A percentile compares a stretch with the other conserved stretches of the same genome.
Evolutionary conservation across 2,888 invertebrate genomes (phyloP).

Genomic region (Hirtodrosophila alboralis): DNA sequence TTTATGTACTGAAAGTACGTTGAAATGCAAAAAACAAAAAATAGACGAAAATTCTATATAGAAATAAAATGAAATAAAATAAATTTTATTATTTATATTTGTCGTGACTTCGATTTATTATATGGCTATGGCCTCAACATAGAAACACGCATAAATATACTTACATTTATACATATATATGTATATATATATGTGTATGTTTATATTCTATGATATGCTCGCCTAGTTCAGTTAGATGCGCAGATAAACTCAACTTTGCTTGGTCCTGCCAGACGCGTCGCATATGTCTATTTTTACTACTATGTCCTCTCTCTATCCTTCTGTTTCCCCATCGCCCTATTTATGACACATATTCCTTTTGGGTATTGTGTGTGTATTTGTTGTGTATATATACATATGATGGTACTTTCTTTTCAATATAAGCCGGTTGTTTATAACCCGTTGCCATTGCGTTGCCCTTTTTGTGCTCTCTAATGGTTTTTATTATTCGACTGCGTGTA

Average conservation of each 20-base stretch:
- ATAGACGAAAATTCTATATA: constrained; percentile 44
- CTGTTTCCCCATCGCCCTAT: constrained; percentile 11
- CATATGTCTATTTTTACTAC: constrained; percentile 51
- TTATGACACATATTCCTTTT: constrained; percentile 43
- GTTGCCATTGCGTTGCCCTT: constrained; percentile 39
- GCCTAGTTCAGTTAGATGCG: constrained; percentile 55
- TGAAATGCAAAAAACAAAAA: constrained; percentile 63
- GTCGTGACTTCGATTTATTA: constrained; percentile 77
- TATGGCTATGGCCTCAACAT: constrained; percentile 43
- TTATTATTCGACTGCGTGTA: constrained; percentile 19
- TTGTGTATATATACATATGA: constrained; percentile 21
- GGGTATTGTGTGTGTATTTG: constrained; percentile 9
- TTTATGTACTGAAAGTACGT: constrained; percentile 74
- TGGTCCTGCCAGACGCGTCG: constrained; percentile 53
- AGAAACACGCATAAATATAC: constrained; percentile 29
- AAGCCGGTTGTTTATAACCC: constrained; percentile 57
- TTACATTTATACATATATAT: background rate
- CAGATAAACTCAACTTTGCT: constrained; percentile 50
- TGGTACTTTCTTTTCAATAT: constrained; percentile 59
- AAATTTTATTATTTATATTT: constrained; percentile 78
- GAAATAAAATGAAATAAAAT: constrained; percentile 72
- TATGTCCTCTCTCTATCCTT: constrained; percentile 4
- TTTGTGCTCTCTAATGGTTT: constrained; percentile 39
- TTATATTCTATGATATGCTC: constrained; percentile 5
- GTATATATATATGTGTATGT: constrained; percentile 12